Evolutionary conservation across 2,888 invertebrate genomes (phyloP).

Genomic region (Crepidodera aurea): DNA sequence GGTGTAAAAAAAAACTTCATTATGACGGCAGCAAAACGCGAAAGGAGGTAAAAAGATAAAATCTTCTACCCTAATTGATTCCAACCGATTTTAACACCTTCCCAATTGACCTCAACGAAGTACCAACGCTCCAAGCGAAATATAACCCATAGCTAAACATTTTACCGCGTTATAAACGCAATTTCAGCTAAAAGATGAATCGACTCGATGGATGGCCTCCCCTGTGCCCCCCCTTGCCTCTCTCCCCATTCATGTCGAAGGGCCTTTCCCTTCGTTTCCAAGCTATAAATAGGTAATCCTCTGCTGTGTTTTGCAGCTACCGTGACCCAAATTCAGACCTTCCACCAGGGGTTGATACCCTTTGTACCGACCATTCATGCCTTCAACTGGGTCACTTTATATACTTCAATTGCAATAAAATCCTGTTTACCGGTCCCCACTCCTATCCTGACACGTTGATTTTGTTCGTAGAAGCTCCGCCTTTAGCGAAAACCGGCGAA

Average conservation of each 20-base stretch:
- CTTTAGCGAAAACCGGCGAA: neutral
- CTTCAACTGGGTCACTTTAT: constrained; percentile 54
- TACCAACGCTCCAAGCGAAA: neutral
- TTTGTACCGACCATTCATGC: constrained; percentile 50
- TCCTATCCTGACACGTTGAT: constrained; percentile 1
- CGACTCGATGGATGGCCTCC: neutral
- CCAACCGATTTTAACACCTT: no score
- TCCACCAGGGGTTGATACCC: constrained; percentile 60
- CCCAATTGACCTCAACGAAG: no score
- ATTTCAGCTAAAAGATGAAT: constrained; percentile 16
- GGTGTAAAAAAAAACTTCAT: no score
- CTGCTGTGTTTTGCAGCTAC: constrained; percentile 17
- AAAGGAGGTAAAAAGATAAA: no score
- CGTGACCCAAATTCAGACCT: constrained; percentile 49
- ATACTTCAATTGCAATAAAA: constrained; percentile 51
- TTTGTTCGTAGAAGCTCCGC: neutral
- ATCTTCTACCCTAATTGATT: no score
- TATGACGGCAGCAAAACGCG: no score
- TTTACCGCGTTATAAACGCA: neutral
- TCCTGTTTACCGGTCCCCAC: constrained; percentile 34
- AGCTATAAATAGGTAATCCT: constrained; percentile 34
- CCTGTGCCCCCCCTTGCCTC: neutral
- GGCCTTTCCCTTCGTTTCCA: constrained; percentile 6
- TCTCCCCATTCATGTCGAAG: neutral
- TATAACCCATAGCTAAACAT: neutral